Base-by-base conservation (phyloP, 2,888 invertebrate species). In the Aelia acuminata region DNA sequence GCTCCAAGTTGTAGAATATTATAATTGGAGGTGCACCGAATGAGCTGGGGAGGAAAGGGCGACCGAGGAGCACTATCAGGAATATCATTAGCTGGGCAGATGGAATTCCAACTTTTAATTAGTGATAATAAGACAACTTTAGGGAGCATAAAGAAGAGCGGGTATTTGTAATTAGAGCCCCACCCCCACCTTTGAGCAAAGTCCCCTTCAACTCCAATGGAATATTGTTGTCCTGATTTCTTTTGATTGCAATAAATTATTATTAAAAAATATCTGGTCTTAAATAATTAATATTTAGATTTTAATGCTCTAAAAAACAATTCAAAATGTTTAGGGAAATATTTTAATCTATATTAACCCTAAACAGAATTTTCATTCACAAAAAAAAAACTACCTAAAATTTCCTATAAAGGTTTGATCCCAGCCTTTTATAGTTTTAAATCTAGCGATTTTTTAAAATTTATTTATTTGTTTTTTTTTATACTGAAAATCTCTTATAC, bases 131-230 rank as follows among this genome's bases (percentile, higher is more conserved):
- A 70, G 63, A 70, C 63, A 70, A 70, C 31, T 70, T 70, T 70
- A 35, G 63, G 63, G 63, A 13, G 57, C 8, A 57, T 57, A 57
- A 57, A 57, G 57, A 57, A 57, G 57, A 70, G 63, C 63, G 35
- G 35, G 31, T 18, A 35, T 70, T 70, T 70, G 63, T 70, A 70
- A 70, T 70, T 70, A 70, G 63, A 35, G 63, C 31, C 31, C 57
- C 63, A 70, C 63, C 63, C 31, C 57, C 63, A 70, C 63, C 63
- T 70, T 70, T 70, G 63, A 70, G 63, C 15, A 35, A 70, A 70
- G 31, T 70, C 63, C 35, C 3, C 63, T 70, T 20, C 63, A 70
- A 70, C 20, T 35, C 26, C 10, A 70, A 70, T 70, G 35, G 63
- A 70, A 70, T 70, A 70, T 70, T 70, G 63, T 70, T 70, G 63